phyloP scores from a whole-genome alignment of 2,888 invertebrate genomes.

The Diaperis boleti region DNA sequence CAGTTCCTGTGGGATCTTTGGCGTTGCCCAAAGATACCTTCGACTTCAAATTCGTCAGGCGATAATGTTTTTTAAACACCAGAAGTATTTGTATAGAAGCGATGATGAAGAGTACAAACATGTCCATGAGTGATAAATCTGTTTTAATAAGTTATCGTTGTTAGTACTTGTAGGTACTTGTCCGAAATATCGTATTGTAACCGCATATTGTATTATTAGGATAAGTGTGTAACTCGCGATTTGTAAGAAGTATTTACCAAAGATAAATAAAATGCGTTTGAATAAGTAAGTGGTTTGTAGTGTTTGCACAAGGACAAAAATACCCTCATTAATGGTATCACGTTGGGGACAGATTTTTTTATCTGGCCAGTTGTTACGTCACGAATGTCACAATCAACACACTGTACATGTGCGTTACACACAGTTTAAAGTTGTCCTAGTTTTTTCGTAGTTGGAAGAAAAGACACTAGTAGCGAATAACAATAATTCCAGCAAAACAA shows the following conservation, averaged over 20 bases:
- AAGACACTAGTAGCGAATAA: too few species aligned
- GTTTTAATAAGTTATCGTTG: neutral
- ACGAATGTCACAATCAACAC: too few species aligned
- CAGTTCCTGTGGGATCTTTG: slow-evolving; percentile 70
- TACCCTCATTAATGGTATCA: too few species aligned
- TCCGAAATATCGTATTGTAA: neutral
- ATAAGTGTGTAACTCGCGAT: neutral
- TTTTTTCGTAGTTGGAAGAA: too few species aligned
- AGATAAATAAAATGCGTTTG: too few species aligned
- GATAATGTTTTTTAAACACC: slow-evolving; percentile 53
- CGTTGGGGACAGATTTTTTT: too few species aligned
- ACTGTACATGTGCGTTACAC: too few species aligned
- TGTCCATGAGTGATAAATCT: neutral
- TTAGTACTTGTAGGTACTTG: neutral
- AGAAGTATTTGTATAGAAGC: slow-evolving; percentile 16
- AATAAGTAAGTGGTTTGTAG: too few species aligned
- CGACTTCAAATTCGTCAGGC: slow-evolving; percentile 67
- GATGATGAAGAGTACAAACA: slow-evolving; percentile 13
- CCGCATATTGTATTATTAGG: slow-evolving; percentile 12
- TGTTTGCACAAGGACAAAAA: too few species aligned
- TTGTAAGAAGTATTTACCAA: slow-evolving; percentile 5
- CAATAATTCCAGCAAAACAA: too few species aligned
- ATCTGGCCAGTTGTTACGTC: too few species aligned
- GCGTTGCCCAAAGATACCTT: slow-evolving; percentile 69
- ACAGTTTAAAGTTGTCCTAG: too few species aligned